Base-by-base conservation (phyloP, 2,888 invertebrate species). In the Stegana nigrithorax region DNA sequence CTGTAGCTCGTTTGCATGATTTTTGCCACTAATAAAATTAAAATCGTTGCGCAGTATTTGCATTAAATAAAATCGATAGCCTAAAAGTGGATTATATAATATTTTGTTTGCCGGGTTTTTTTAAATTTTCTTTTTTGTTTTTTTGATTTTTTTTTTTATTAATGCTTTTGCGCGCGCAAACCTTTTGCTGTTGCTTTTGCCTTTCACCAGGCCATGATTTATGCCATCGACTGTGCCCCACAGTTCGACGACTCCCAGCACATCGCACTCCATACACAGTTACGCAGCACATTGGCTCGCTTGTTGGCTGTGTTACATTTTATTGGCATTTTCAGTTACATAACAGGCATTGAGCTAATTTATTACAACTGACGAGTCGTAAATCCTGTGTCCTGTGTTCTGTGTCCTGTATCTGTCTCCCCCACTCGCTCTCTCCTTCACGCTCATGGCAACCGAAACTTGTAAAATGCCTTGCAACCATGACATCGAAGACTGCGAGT, bases 331-430 rank as follows among this genome's bases (percentile, higher is more conserved):
- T 72, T 67, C 70, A 73, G 70, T 70, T 69, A 21, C 58, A 58
- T 67, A 65, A 59, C 27, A 21, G 67, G 65, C 67, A 69, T 68
- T 72, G 53, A 70, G 72, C 73, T 78, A 78, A 79, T 78, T 78
- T 78, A 78, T 78, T 78, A 67, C 80, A 62, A 67, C 64, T 68
- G 62, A 71, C 66, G 68, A 62, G 65, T 77, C 80, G 77, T 78
- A 79, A 79, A 78, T 78, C 73, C 65, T 39, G 39, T 2, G n/a
- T n/a, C n/a, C n/a, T n/a, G n/a, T n/a, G n/a, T n/a, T n/a, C n/a
- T n/a, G n/a, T n/a, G n/a, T n/a, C n/a, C n/a, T n/a, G n/a, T n/a
- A n/a, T n/a, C n/a, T n/a, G n/a, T n/a, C n/a, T n/a, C n/a, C n/a
- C n/a, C n/a, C n/a, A n/a, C n/a, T n/a, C n/a, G n/a, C n/a, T n/a